Base-by-base conservation (phyloP, 2,113 vertebrate genomes). In the Oostethus manadensis region DNA sequence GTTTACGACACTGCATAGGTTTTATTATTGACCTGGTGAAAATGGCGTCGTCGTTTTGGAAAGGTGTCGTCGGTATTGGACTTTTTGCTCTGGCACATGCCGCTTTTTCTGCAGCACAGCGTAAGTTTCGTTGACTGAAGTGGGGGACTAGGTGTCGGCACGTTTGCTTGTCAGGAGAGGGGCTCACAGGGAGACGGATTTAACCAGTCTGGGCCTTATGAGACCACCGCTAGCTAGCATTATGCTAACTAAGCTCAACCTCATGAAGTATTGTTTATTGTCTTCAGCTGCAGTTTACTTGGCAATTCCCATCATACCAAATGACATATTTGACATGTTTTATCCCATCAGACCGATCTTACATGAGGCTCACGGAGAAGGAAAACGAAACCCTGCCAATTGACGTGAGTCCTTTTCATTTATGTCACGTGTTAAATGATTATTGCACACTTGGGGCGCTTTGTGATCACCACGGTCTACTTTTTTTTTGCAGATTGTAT, bases 291-390 rank as follows among this genome's bases (percentile, higher is more conserved):
- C 38, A 42, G 5, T 51, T 38, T 7, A 20, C 17, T n/a, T 16
- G 22, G 21, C 14, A 53, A 11, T 33, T 33, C 9, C 17, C 16
- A 21, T 50, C 16, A 14, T 26, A 7, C 16, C 8, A 26, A 51
- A 51, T 16, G 22, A 26, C 15, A 51, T 1, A 46, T 18, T 10
- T 73, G 33, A 61, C 13, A 40, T 38, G 0, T 10, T 9, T 26
- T 64, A 18, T 55, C 20, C 48, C 62, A 4, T 33, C 68, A 96
- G 94, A 96, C 91, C 94, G 94, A 22, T 93, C 94, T 1, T 98
- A 94, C 65, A 98, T 95, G 94, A 84, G 96, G 56, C 82, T 98
- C 79, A 98, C 94, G 68, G 96, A 98, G 84, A 98, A 99, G 74
- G 95, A 99, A 77, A 94, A 98, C 20, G 94, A 98, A 81, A 97